Evolutionary conservation across 1,140 invertebrate species (phyloP).

Genomic region (Lucilia cuprina): DNA sequence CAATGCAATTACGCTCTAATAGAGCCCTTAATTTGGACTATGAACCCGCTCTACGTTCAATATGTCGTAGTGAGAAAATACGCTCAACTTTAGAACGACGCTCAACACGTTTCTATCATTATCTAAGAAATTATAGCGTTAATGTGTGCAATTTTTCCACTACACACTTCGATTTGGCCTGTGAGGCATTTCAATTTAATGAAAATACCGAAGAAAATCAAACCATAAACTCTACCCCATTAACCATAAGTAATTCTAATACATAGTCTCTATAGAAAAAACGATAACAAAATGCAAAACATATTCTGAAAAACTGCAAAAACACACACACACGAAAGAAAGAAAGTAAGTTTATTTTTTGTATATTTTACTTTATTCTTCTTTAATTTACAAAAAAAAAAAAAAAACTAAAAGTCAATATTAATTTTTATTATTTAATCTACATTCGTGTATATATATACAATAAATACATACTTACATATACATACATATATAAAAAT

Average conservation of each 20-base stretch:
- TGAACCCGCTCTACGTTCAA: slow-evolving; percentile 66
- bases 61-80: slow-evolving; percentile 67
- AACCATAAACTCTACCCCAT: background rate
- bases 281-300: background rate
- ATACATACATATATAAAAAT: background rate
- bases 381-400: background rate
- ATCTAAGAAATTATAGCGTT: slow-evolving; percentile 61
- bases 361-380: background rate
- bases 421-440: background rate
- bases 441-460: background rate
- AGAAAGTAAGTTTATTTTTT: background rate
- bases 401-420: background rate
- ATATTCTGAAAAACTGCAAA: too few species aligned
- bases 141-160: slow-evolving; percentile 49
- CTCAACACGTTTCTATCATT: slow-evolving; percentile 68
- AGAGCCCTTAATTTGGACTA: slow-evolving; percentile 64
- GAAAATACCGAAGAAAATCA: background rate
- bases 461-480: too few species aligned
- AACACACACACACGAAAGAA: background rate
- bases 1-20: slow-evolving; percentile 42
- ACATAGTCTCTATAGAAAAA: background rate
- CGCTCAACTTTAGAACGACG: slow-evolving; percentile 67
- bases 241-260: background rate
- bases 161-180: slow-evolving; percentile 49
- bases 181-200: slow-evolving; percentile 44